Evolutionary conservation across 2,797 vertebrate species (phyloP).

Genomic region (Cephalopachus bancanus): DNA sequence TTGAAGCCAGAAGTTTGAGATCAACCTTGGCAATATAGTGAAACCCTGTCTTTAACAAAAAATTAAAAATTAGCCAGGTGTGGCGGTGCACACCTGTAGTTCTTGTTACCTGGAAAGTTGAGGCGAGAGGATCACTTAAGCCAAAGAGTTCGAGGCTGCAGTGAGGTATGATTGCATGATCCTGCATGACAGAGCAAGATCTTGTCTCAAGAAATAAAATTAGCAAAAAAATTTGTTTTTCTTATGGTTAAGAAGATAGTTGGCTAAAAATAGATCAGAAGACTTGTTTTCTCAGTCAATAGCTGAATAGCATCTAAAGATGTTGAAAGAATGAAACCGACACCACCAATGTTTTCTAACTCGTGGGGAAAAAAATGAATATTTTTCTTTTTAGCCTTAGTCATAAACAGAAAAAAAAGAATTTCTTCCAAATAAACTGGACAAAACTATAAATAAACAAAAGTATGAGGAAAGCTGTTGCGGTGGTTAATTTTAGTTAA

Average conservation of each 20-base stretch:
- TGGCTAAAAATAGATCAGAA: conserved; percentile 12
- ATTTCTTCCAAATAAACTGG: background rate
- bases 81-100: background rate
- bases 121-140: background rate
- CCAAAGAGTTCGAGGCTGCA: background rate
- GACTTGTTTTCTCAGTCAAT: background rate
- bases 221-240: background rate
- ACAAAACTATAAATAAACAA: background rate
- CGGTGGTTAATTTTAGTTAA: background rate
- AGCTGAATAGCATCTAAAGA: background rate
- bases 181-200: background rate
- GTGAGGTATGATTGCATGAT: background rate
- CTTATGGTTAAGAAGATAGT: background rate
- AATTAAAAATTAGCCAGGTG: background rate
- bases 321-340: background rate
- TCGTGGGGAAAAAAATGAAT: background rate
- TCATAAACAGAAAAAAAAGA: background rate
- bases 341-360: background rate
- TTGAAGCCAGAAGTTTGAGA: background rate
- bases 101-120: background rate
- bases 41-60: background rate
- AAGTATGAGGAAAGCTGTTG: background rate
- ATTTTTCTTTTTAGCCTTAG: no score
- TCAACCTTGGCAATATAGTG: background rate
- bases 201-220: background rate